Evolutionary conservation across 2,888 invertebrate genomes (phyloP), one percentile per base, ranked within the genome.

Genomic region (Drosophila melanosoma): DNA sequence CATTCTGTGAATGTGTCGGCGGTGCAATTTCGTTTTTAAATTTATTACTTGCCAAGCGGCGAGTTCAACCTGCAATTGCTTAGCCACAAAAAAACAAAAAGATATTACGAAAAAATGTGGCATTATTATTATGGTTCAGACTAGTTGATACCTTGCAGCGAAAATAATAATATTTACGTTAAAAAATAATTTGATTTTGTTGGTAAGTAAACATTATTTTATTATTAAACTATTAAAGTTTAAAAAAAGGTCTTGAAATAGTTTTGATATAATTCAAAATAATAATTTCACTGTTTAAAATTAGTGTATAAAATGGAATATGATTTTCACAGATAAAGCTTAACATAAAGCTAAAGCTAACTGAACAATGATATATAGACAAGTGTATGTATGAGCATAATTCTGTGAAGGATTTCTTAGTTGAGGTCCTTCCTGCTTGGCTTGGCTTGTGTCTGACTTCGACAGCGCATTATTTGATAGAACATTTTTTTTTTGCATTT

Each of bases 401-500:
- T 20, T 10, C 1, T 15, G 10, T 2, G n/a, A 49, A 15, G 59
- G 1, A 11, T 29, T 20, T 29, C 23, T 29, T 10, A 38, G 40
- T n/a, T 29, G 36, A 35, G 48, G 49, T n/a, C 17, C n/a, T 35
- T 23, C 15, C 6, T 45, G 15, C 4, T 15, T 17, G 36, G 11
- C n/a, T 15, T 42, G 20, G 23, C 26, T 26, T 15, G 35, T 40
- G 35, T 20, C 33, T 64, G 29, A 7, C 20, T 12, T 33, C 11
- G 36, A 45, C 23, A 52, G 23, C 29, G 58, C 40, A 67, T 64
- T 76, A 69, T 69, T 51, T 51, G 59, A 69, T 62, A 66, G 62
- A 59, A 11, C 45, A 65, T 56, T 74, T 45, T 76, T 64, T 59
- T 74, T 45, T 76, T 64, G 79, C 77, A 81, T 79, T 79, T 79